phyloP scores from a whole-genome alignment of 2,888 invertebrate genomes.

The Poecilus cupreus region DNA sequence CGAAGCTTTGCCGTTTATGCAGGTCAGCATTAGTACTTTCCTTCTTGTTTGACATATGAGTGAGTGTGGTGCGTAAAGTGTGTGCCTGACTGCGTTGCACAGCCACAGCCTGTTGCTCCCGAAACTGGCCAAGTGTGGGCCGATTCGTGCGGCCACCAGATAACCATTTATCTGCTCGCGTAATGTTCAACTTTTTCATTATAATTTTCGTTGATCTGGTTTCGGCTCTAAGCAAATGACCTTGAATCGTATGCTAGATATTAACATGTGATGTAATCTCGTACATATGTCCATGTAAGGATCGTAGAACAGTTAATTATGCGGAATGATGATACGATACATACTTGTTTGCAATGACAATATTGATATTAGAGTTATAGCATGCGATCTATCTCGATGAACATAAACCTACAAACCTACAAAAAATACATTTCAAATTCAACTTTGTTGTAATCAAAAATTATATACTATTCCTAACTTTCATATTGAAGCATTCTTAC shows the following conservation, averaged over 20 bases:
- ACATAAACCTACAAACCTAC: not conserved
- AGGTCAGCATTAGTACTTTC: constrained; percentile 66
- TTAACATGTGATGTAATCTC: constrained; percentile 55
- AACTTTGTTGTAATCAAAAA: too few species aligned
- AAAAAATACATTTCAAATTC: not conserved
- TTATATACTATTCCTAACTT: too few species aligned
- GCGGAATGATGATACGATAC: constrained; percentile 41
- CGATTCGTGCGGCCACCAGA: not conserved
- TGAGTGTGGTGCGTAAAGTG: not conserved
- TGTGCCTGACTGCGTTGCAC: not conserved
- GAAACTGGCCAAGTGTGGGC: constrained; percentile 20
- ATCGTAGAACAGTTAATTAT: constrained; percentile 48
- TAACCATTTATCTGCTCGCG: constrained; percentile 1
- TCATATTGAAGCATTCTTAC: too few species aligned
- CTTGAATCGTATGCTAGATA: constrained; percentile 45
- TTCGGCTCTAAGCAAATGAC: constrained; percentile 38
- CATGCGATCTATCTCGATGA: not conserved
- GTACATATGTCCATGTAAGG: constrained; percentile 47
- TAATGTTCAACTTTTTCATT: constrained; percentile 32
- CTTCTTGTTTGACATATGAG: constrained; percentile 11
- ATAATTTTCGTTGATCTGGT: constrained; percentile 49
- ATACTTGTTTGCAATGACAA: not conserved
- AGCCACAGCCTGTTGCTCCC: constrained; percentile 33
- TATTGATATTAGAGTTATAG: not conserved
- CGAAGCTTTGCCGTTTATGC: constrained; percentile 67